Percentiles rank a stretch among this genome's conserved stretches.
Conservation (phyloP, 1,140 invertebrate species). For the Microplitis demolitor region DNA sequence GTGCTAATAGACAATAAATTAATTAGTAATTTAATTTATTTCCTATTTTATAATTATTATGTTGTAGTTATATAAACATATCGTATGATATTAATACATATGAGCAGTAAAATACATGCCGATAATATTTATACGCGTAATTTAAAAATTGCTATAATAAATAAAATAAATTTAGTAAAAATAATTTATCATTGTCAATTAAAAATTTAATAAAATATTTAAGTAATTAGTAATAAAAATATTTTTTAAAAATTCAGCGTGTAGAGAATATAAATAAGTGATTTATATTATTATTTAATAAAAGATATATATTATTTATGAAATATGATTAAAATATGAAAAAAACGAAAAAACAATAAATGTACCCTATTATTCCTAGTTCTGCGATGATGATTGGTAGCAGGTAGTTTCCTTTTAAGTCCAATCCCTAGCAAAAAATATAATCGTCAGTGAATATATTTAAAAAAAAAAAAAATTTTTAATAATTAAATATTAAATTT, state of each 20-base stretch:
- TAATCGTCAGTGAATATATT: background rate
- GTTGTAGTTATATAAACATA: background rate
- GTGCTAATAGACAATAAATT: background rate
- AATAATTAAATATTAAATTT: too few species aligned
- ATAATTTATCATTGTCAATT: background rate
- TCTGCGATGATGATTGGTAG: slow-evolving; percentile 52
- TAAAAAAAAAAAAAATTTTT: too few species aligned
- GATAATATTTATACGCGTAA: background rate
- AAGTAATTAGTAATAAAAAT: background rate
- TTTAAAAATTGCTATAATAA: background rate
- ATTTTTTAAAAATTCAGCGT: slow-evolving; percentile 7
- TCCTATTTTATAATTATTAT: background rate
- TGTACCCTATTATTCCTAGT: slow-evolving; percentile 60
- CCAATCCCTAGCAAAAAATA: slow-evolving; percentile 59
- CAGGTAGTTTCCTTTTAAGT: slow-evolving; percentile 53
- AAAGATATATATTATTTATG: slow-evolving; percentile 28
- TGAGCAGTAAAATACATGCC: background rate
- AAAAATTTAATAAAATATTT: background rate
- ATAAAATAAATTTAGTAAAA: background rate
- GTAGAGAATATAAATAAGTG: too few species aligned
- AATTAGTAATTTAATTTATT: background rate
- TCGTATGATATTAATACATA: background rate
- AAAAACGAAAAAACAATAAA: slow-evolving; percentile 39
- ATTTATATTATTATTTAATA: background rate
- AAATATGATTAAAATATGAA: slow-evolving; percentile 37